Base-by-base conservation (phyloP, 2,797 vertebrate species). In the Hydrophis major region DNA sequence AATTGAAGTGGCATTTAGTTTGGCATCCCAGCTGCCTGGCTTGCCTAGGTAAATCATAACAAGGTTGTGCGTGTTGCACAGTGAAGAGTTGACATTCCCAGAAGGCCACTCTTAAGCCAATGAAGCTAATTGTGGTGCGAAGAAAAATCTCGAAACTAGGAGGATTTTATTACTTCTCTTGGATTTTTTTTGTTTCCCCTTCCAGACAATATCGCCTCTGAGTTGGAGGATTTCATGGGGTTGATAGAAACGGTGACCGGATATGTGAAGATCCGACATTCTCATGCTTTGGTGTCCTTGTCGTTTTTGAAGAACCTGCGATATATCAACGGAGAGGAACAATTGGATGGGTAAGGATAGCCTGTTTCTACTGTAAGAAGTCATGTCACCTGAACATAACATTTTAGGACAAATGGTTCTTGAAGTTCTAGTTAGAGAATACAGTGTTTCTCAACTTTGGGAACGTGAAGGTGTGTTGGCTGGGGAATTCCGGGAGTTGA, bases 161-260 rank as follows among this genome's bases (percentile, higher is more conserved):
- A 56, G 4, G 22, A 47, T 83, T 83, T 47, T 47, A 27, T 83
- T 16, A 37, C 32, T 6, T 2, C 14, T 55, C 61, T 74, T 20
- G 22, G 42, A 2, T 83, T 42, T 32, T 53, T 53, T 32, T 22
- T 88, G 61, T 2, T 59, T 57, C 20, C 87, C 4, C 37, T 20
- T 32, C 20, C 87, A 99, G 99, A 98, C 97, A 99, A 99, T 96
- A 99, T 99, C 10, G 99, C 99, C 42, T 98, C 99, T 2, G 99
- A 99, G 96, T 98, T 99, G 98, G 99, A 99, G 98, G 99, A 98
- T 95, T 99, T 99, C 96, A 99, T 99, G 98, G 99, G 99, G 13
- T 96, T 99, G 97, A 99, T 99, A 74, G 98, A 99, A 97, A 99
- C 98, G 8, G 99, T 99, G 92, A 99, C 98, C 0, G 99, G 99